Evolutionary conservation across 2,113 vertebrate species (phyloP), one percentile per base, ranked within the genome.

Genomic region (Gymnocephalus cernua): DNA sequence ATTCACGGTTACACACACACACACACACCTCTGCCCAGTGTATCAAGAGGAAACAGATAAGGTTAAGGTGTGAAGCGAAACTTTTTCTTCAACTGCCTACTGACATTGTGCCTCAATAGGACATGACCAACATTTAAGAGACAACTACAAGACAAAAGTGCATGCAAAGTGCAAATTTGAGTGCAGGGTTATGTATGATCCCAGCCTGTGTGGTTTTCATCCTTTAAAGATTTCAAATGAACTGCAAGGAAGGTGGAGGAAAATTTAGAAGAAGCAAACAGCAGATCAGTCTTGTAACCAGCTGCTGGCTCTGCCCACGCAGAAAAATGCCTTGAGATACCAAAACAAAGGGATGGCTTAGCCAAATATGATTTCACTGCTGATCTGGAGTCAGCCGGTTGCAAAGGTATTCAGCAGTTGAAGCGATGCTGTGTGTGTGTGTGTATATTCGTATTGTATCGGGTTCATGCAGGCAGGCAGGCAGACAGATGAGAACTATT

Each of bases 361-460:
- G 78, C 56, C 83, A 85, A 82, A 82, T 72, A 65, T 85, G 76
- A 87, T 53, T 59, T 85, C 70, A 85, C 68, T 65, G 77, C 78
- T 87, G 32, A 86, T 84, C 76, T 87, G 27, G 16, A 82, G 76
- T 80, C 64, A 48, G 53, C n/a, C 19, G 9, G 25, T 50, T 62
- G n/a, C 51, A 50, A 58, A 83, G 45, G 48, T 65, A 58, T 62
- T 82, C 61, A 32, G 61, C 41, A 2, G 35, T 32, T 74, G 1
- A 13, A 44, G n/a, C 4, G 13, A 63, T 27, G 63, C 1, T 50
- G 53, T 21, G 50, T 12, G 32, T 59, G 57, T 65, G 58, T 62
- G 61, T 14, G 27, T 67, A 16, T n/a, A 47, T 54, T 59, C 74
- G 62, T 64, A 51, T 76, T 84, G 62, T 65, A 77, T 85, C 47